These are phyloP conservation scores for Euura saliciscinereae DNA, from an alignment of 1,140 invertebrate species.

Conservation along the genomic window DNA sequence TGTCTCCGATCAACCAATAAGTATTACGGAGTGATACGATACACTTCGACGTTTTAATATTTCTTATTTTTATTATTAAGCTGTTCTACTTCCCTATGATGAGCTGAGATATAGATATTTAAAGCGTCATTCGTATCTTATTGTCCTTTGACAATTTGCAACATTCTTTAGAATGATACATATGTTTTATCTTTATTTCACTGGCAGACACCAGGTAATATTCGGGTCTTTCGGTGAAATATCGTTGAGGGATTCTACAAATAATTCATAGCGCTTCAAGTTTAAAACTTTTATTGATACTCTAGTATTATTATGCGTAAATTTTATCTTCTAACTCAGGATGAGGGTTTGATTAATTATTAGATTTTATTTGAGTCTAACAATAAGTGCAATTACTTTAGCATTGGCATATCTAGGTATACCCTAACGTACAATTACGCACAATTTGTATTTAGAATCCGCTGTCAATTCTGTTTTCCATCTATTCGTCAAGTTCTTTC, in stretches of 20 bases:
- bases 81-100: background rate
- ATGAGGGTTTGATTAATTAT: no score
- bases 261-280: no score
- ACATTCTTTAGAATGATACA: background rate
- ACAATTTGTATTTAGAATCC: background rate
- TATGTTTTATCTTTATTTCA: background rate
- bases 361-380: no score
- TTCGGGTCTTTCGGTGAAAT: no score
- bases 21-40: background rate
- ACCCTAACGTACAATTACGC: background rate
- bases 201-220: background rate
- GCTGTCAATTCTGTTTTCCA: background rate
- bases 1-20: conserved; percentile 10
- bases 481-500: background rate
- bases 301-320: no score
- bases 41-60: background rate
- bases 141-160: background rate
- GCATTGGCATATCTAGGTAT: background rate
- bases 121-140: background rate
- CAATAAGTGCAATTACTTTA: background rate
- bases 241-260: no score
- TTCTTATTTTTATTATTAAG: background rate
- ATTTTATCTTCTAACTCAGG: no score
- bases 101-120: background rate
- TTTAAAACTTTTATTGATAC: no score